Percentiles rank a stretch among this genome's conserved stretches.
Evolutionary conservation across 2,797 vertebrate genomes (phyloP).

Genomic region (Threskiornis aethiopicus): DNA sequence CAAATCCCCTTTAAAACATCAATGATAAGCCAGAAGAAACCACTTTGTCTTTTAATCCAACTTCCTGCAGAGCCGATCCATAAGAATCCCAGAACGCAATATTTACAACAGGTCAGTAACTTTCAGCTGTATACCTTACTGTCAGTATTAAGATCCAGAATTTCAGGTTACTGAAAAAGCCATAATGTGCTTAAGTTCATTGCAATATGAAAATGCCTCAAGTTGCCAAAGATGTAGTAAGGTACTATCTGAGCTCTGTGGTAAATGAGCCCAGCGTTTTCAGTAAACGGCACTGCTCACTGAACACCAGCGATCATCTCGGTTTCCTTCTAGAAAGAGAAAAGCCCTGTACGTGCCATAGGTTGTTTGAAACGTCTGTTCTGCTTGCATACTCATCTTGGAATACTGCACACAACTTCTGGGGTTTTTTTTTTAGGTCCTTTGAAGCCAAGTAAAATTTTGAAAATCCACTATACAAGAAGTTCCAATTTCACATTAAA

Average conservation of each 20-base stretch:
- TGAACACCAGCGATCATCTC: not conserved
- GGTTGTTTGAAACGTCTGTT: not conserved
- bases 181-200: not conserved
- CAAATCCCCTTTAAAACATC: not conserved
- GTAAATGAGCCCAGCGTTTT: not conserved
- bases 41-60: not conserved
- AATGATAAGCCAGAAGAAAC: not conserved
- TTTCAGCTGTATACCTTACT: not conserved
- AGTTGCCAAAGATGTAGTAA: not conserved
- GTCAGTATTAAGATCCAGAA: not conserved
- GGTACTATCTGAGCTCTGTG: not conserved
- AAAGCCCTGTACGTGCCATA: not conserved
- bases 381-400: not conserved
- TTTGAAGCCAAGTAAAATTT: not conserved
- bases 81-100: not conserved
- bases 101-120: not conserved
- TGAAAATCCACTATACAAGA: not conserved
- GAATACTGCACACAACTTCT: not conserved
- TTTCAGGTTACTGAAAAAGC: not conserved
- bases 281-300: not conserved
- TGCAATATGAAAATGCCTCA: not conserved
- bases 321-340: not conserved
- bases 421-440: not conserved
- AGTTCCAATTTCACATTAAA: not conserved
- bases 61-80: not conserved